A percentile compares a stretch with the other conserved stretches of the same genome.
Conservation (phyloP, 2,113 vertebrate species). For the Larimichthys crocea region DNA sequence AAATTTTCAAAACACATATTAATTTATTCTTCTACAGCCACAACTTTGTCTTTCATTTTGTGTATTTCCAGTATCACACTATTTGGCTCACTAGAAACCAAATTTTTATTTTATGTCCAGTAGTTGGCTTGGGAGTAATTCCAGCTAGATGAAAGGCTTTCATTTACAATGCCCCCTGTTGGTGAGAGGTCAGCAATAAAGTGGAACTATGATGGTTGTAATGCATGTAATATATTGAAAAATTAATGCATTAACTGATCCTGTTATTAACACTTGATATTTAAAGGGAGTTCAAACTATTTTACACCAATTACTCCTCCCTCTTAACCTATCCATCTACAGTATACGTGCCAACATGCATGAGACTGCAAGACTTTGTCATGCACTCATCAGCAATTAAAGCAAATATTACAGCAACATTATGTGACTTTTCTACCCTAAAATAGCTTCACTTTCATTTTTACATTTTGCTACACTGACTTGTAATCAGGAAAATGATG, state of each 20-base stretch:
- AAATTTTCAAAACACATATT: not conserved
- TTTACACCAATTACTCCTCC: not conserved
- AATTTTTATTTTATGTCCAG: not conserved
- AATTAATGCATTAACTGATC: not conserved
- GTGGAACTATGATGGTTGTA: constrained; percentile 7
- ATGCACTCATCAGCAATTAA: not conserved
- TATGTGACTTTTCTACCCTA: too few relatives aligned
- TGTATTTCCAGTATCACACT: not conserved
- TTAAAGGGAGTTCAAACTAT: not conserved
- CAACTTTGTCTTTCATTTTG: not conserved
- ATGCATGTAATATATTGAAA: not conserved
- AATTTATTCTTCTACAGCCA: not conserved
- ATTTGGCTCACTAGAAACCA: not conserved
- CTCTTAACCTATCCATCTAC: too few relatives aligned
- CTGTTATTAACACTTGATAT: constrained; percentile 2
- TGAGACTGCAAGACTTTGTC: not conserved
- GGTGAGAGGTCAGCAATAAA: not conserved
- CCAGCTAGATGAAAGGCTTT: not conserved
- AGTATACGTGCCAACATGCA: not conserved
- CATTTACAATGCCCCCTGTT: not conserved
- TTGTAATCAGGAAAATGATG: too few relatives aligned
- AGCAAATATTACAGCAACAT: not conserved
- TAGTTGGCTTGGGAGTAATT: not conserved
- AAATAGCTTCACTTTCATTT: too few relatives aligned
- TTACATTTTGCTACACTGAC: too few relatives aligned